Evolutionary conservation across 2,888 invertebrate species (phyloP), one percentile per base, ranked within the genome.

Genomic region (Sesia bembeciformis): DNA sequence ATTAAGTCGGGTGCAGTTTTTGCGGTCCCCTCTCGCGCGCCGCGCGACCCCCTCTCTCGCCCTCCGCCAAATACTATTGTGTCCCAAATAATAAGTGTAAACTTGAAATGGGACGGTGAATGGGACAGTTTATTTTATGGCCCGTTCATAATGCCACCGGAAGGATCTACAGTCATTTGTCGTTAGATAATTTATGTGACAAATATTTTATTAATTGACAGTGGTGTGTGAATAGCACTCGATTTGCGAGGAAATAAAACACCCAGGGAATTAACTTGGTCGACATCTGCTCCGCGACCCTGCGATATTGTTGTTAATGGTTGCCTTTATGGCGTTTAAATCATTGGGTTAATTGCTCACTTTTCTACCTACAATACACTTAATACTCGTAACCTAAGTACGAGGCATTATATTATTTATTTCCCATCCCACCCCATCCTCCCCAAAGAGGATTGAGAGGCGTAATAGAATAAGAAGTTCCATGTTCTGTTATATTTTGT

Each of bases 1-100:
- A 89, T 89, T 88, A 89, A 89, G 88, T 89, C 86, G 86, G 87
- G 84, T 87, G 87, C 87, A 83, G 88, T 88, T 88, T 88, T 88
- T 88, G 80, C 82, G 82, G 72, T 70, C 69, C 71, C 66, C 65
- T 64, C 63, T 62, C 63, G 23, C 68, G 62, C 64, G 63, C 59
- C 53, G 52, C 62, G 53, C 57, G 58, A 61, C 63, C 60, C 62
- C 62, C 58, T 59, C 62, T 70, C 73, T 73, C 60, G 56, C 59
- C 56, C 52, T 41, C 6, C 40, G 41, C 41, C 51, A 68, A 74
- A 73, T 77, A 80, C 81, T 82, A 81, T 84, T 84, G 81, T 84
- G 74, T 70, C 68, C 63, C 67, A 70, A 76, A 81, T 79, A 80
- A 78, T 72, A 74, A 70, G 62, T 58, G 61, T 60, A 60, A 54